Base-by-base conservation (phyloP, 2,797 vertebrate genomes). In the Synaphobranchus kaupii region DNA sequence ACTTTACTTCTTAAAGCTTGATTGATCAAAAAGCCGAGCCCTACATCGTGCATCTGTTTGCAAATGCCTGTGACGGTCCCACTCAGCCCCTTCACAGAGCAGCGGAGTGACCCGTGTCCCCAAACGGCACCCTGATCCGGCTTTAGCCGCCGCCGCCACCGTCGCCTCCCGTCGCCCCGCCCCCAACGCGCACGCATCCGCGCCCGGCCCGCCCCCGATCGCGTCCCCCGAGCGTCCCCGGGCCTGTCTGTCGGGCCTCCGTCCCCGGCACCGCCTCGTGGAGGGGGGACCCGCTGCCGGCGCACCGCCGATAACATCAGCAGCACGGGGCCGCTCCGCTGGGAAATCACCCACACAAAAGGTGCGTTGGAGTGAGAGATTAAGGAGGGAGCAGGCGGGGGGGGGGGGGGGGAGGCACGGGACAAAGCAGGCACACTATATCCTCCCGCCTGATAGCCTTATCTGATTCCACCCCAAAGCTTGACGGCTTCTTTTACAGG, bases 321-420 rank as follows among this genome's bases (percentile, higher is more conserved):
- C 78, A 50, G 78, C 78, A 81, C 78, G 78, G 92, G 92, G 90
- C 90, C 90, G 89, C 93, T 94, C 97, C 93, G 94, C 93, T 94
- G 94, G 97, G 96, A 97, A 98, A 96, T 96, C 94, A 96, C 90
- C 91, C 76, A 91, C 94, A 99, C 97, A 99, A 99, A 98, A 98
- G 98, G 95, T 97, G 96, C 97, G 93, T 94, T 97, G 97, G 95
- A 97, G 96, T 99, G 98, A 97, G 96, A 98, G 97, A 98, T 97
- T 96, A 97, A 96, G 96, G 96, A 95, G 95, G 95, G 95, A 92
- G 95, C 96, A 63, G 96, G 94, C 96, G 93, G 94, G 95, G 92
- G 92, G 93, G n/a, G n/a, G n/a, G n/a, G n/a, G n/a, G 95, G 92
- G 92, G 93, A 86, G 54, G 90, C 92, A 17, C 90, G 86, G 95